phyloP scores from a whole-genome alignment of 2,888 invertebrate species.

The Ennomos erosarius region DNA sequence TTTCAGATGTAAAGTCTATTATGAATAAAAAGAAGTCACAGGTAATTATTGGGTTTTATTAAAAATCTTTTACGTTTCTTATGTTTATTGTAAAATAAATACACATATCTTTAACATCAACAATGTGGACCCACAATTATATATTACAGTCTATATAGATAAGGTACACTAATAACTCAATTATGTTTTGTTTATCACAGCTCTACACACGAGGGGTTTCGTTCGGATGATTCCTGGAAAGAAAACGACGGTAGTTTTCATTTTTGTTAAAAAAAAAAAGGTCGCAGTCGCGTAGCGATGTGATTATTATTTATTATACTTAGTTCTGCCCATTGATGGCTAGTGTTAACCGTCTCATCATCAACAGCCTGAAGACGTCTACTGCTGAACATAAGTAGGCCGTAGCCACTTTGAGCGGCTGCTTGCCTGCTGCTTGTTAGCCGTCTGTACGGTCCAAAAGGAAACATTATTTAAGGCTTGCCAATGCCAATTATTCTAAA shows the following conservation, averaged over 20 bases:
- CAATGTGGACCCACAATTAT: conserved; percentile 38
- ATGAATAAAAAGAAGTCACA: conserved; percentile 54
- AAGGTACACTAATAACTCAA: conserved; percentile 40
- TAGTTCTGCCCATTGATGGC: too few species aligned
- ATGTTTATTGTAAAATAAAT: conserved; percentile 56
- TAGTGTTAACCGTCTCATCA: too few species aligned
- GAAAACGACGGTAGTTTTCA: conserved; percentile 9
- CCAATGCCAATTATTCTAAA: too few species aligned
- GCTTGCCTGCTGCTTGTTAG: too few species aligned
- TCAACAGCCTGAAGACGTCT: too few species aligned
- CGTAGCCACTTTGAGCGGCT: too few species aligned
- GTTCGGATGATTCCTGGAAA: conserved; percentile 30
- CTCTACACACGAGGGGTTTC: conserved; percentile 57
- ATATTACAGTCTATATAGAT: conserved; percentile 37
- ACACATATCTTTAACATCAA: conserved; percentile 45
- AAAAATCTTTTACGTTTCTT: conserved; percentile 41
- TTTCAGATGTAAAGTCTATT: conserved; percentile 55
- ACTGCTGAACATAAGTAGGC: too few species aligned
- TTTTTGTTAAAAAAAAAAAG: too few species aligned
- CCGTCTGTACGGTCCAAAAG: too few species aligned
- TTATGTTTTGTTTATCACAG: conserved; percentile 67
- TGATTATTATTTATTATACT: too few species aligned
- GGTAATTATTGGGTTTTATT: conserved; percentile 45
- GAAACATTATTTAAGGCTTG: too few species aligned
- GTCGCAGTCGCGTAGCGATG: too few species aligned